These are phyloP conservation scores for Lordiphosa andalusiaca DNA, from an alignment of 2,888 invertebrate genomes.

Conservation along the genomic window DNA sequence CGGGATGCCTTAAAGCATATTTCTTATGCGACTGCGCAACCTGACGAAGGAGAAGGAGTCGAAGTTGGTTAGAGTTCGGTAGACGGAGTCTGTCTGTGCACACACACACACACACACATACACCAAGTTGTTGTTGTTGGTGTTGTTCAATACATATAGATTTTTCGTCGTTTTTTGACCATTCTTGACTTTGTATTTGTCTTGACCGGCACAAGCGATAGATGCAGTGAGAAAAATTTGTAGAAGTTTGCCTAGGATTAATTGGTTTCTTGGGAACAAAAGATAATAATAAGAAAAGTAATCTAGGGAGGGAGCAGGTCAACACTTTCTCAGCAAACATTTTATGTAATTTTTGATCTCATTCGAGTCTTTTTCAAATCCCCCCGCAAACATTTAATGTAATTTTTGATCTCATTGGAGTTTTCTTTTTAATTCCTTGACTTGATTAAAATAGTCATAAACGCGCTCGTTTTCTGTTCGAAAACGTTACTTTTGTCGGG, in stretches of 20 bases:
- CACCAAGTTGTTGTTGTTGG: conserved; percentile 5
- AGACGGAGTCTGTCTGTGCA: conserved; percentile 23
- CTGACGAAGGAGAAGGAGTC: conserved; percentile 19
- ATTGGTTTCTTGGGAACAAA: conserved; percentile 42
- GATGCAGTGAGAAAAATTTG: conserved; percentile 66
- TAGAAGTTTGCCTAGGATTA: conserved; percentile 67
- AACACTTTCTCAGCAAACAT: too few species aligned
- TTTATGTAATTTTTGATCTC: too few species aligned
- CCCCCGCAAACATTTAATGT: too few species aligned
- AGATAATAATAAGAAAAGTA: neutral
- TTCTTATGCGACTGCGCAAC: conserved; percentile 30
- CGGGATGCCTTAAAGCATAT: conserved; percentile 47
- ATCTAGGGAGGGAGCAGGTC: too few species aligned
- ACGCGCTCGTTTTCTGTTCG: too few species aligned
- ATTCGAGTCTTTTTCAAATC: too few species aligned
- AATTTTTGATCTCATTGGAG: too few species aligned
- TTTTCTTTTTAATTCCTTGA: too few species aligned
- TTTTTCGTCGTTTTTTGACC: conserved; percentile 15
- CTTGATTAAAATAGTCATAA: too few species aligned
- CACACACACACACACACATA: conserved; percentile 11
- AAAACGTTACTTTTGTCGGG: too few species aligned
- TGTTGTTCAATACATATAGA: conserved; percentile 3
- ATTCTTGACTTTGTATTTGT: conserved; percentile 33
- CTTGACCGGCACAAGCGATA: conserved; percentile 22
- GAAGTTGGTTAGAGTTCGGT: conserved; percentile 22